A percentile compares a stretch with the other conserved stretches of the same genome.
Conservation (phyloP, 2,113 vertebrate genomes). For the Crocuta crocuta region DNA sequence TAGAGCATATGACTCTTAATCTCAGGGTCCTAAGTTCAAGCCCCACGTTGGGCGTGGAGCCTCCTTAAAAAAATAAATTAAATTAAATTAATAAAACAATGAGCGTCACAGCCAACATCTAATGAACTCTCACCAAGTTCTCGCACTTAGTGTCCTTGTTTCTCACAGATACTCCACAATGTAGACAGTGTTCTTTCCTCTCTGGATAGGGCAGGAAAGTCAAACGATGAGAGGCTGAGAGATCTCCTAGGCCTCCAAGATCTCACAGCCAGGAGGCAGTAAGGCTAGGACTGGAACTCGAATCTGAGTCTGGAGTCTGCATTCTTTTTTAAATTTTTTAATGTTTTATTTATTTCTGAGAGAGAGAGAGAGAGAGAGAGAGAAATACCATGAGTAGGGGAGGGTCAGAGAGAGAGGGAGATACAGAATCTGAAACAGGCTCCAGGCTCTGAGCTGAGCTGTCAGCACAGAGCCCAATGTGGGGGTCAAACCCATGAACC, state of each 20-base stretch:
- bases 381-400: too few species aligned
- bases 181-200: background rate
- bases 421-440: too few species aligned
- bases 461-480: too few species aligned
- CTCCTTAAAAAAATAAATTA: background rate
- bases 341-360: too few species aligned
- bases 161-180: background rate
- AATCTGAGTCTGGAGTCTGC: background rate
- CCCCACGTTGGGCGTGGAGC: background rate
- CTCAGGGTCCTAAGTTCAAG: background rate
- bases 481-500: too few species aligned
- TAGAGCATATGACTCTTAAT: background rate
- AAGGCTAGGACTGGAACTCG: background rate
- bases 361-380: too few species aligned
- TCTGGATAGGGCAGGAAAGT: fast-evolving
- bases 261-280: background rate
- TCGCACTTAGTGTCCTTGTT: background rate
- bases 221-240: background rate
- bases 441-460: too few species aligned
- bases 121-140: background rate
- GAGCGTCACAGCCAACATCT: background rate
- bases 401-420: too few species aligned
- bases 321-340: too few species aligned
- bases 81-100: background rate
- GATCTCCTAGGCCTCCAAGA: background rate